phyloP scores from a whole-genome alignment of 2,113 vertebrate genomes.

The Ammodytes marinus region DNA sequence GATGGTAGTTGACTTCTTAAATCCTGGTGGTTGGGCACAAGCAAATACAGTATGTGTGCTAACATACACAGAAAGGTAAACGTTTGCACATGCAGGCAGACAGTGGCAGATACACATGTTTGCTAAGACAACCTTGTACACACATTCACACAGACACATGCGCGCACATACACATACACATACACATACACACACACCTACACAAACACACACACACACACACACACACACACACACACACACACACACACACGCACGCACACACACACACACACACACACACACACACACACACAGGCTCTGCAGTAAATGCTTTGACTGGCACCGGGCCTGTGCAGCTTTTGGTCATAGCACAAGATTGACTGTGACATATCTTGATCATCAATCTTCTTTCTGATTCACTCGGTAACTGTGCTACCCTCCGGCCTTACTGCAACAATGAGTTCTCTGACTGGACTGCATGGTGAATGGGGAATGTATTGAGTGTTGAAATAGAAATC shows the following conservation, averaged over 20 bases:
- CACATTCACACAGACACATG: background rate
- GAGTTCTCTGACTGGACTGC: background rate
- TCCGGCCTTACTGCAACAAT: slow-evolving; percentile 17
- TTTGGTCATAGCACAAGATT: slow-evolving; percentile 30
- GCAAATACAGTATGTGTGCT: slow-evolving; percentile 21
- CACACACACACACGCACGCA: slow-evolving; percentile 7
- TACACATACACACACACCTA: too few species aligned
- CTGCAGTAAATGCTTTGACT: slow-evolving; percentile 12
- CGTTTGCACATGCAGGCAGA: slow-evolving; percentile 35
- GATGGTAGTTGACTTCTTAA: slow-evolving; percentile 19
- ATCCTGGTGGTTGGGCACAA: slow-evolving; percentile 9
- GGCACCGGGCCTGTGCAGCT: slow-evolving; percentile 37
- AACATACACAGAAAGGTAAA: slow-evolving; percentile 11
- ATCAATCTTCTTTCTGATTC: slow-evolving; percentile 59
- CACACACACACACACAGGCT: slow-evolving; percentile 4
- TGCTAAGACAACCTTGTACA: slow-evolving; percentile 21
- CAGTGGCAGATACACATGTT: slow-evolving; percentile 4
- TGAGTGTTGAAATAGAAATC: slow-evolving; percentile 7
- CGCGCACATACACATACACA: background rate
- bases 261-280: slow-evolving; percentile 2
- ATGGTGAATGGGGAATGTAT: slow-evolving; percentile 7
- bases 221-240: too few species aligned
- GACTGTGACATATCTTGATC: slow-evolving; percentile 57
- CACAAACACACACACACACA: too few species aligned
- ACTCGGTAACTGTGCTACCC: slow-evolving; percentile 42